Evolutionary conservation across 2,113 vertebrate genomes (phyloP).

Genomic region (Porphyrio hochstetteri): DNA sequence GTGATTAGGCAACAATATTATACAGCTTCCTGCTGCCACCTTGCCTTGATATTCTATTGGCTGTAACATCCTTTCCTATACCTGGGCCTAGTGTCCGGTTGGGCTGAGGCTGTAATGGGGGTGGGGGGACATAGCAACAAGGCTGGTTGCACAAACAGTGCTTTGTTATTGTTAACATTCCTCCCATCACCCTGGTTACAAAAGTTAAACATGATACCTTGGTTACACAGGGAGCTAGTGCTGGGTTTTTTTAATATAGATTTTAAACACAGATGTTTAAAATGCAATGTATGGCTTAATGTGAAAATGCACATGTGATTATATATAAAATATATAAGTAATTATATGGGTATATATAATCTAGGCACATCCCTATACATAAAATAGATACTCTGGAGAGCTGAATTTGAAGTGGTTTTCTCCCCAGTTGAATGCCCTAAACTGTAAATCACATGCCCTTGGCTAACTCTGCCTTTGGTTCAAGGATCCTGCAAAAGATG

Average conservation of each 20-base stretch:
- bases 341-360: background rate
- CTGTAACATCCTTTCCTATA: too few relatives aligned
- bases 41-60: too few relatives aligned
- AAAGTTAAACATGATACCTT: too few relatives aligned
- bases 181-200: too few relatives aligned
- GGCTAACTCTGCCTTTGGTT: background rate
- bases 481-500: background rate
- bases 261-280: background rate
- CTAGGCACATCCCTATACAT: background rate
- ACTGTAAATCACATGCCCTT: background rate
- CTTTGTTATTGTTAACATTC: too few relatives aligned
- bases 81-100: too few relatives aligned
- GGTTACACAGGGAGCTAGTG: background rate
- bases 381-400: background rate
- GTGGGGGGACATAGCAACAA: too few relatives aligned
- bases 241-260: background rate
- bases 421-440: background rate
- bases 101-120: too few relatives aligned
- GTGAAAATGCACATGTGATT: background rate
- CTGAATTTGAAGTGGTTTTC: background rate
- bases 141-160: too few relatives aligned
- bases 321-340: background rate
- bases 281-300: background rate
- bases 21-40: too few relatives aligned
- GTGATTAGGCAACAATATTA: too few relatives aligned